Percentiles rank a stretch among this genome's conserved stretches.
Conservation (phyloP, 2,888 invertebrate genomes). For the Phlogophora meticulosa region DNA sequence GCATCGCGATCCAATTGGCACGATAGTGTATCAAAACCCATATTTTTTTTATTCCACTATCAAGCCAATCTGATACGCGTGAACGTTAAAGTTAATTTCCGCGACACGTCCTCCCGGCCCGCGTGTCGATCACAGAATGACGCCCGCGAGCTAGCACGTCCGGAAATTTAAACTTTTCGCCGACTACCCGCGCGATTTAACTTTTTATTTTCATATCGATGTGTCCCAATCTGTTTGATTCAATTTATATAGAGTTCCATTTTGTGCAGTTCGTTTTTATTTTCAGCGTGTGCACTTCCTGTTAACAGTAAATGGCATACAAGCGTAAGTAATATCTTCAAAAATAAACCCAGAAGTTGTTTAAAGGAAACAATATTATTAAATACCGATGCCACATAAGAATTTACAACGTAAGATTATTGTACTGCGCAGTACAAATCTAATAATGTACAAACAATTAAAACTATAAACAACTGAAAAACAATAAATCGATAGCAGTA, state of each 20-base stretch:
- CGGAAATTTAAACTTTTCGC: conserved; percentile 79
- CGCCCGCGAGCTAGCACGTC: conserved; percentile 49
- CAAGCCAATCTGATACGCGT: conserved; percentile 55
- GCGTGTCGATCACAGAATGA: conserved; percentile 63
- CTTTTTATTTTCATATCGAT: conserved; percentile 59
- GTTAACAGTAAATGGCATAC: conserved; percentile 7
- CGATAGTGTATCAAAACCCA: conserved; percentile 49
- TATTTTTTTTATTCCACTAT: conserved; percentile 52
- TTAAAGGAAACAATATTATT: background rate
- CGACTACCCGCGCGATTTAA: conserved; percentile 69
- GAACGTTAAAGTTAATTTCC: conserved; percentile 72
- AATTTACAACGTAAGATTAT: conserved; percentile 19
- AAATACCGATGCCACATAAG: background rate
- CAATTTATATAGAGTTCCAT: conserved; percentile 43
- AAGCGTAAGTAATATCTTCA: background rate
- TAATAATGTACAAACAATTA: conserved; percentile 12
- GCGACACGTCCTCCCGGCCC: conserved; percentile 66
- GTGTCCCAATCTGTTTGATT: conserved; percentile 47
- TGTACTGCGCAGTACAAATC: background rate
- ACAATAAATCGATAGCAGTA: conserved; percentile 20
- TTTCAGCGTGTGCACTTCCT: background rate
- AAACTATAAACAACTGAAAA: conserved; percentile 30
- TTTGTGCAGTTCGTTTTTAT: conserved; percentile 21
- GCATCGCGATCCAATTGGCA: conserved; percentile 31
- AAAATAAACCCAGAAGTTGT: background rate